A percentile compares a stretch with the other conserved stretches of the same genome.
These are phyloP conservation scores for Microtus ochrogaster DNA, from an alignment of 2,113 vertebrate genomes.

Conservation along the genomic window DNA sequence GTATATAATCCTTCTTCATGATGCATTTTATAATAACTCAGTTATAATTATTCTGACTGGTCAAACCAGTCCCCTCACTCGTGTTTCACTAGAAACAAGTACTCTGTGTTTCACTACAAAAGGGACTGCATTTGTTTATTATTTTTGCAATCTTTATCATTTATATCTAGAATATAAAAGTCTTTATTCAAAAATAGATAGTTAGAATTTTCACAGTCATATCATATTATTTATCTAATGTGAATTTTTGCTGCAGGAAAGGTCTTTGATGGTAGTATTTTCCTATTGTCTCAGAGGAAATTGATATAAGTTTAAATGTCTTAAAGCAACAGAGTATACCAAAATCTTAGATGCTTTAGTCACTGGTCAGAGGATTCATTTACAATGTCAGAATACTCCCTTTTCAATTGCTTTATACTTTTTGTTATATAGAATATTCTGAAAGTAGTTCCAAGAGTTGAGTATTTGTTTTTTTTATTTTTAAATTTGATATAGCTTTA, in stretches of 20 bases:
- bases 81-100: too few species aligned
- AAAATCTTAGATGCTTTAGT: not conserved
- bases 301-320: not conserved
- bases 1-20: not conserved
- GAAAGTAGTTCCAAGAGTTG: slow-evolving; percentile 47
- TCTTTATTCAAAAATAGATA: too few species aligned
- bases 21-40: not conserved
- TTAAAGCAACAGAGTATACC: not conserved
- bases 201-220: not conserved
- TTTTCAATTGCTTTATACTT: not conserved
- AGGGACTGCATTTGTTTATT: not conserved
- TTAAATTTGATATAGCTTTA: too few species aligned
- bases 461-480: too few species aligned
- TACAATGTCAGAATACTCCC: not conserved
- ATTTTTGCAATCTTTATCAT: not conserved
- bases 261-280: not conserved
- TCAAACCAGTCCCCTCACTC: not conserved
- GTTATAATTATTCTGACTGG: not conserved
- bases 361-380: not conserved
- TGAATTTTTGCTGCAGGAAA: not conserved
- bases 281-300: not conserved
- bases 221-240: not conserved
- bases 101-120: not conserved
- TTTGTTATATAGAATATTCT: slow-evolving; percentile 4
- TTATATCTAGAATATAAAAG: too few species aligned